Evolutionary conservation across 2,888 invertebrate species (phyloP).

Genomic region (Gari tellinella): DNA sequence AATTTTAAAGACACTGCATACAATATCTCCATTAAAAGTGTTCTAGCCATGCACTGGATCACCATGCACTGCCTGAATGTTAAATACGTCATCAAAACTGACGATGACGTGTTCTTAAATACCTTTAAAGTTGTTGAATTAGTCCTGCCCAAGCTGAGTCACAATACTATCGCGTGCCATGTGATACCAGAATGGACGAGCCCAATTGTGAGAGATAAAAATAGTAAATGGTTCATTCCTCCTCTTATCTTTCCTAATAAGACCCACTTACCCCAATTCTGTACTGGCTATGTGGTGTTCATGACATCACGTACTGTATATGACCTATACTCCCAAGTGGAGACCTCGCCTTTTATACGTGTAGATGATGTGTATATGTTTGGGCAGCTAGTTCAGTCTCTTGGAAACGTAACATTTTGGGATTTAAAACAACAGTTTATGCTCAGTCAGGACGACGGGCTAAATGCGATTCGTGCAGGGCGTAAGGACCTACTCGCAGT

Average conservation of each 20-base stretch:
- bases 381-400: constrained; percentile 65
- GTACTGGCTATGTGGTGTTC: constrained; percentile 73
- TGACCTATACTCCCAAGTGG: constrained; percentile 69
- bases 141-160: constrained; percentile 51
- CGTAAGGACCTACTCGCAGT: too few relatives aligned
- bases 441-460: constrained; percentile 86
- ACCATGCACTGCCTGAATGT: too few relatives aligned
- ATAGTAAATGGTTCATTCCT: constrained; percentile 68
- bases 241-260: constrained; percentile 42
- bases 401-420: constrained; percentile 59
- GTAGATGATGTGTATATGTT: constrained; percentile 80
- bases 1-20: too few relatives aligned
- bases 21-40: too few relatives aligned
- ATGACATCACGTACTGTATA: constrained; percentile 68
- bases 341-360: constrained; percentile 66
- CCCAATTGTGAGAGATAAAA: constrained; percentile 54
- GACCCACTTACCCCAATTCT: constrained; percentile 72
- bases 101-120: constrained; percentile 75
- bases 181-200: constrained; percentile 50
- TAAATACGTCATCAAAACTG: constrained; percentile 65
- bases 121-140: constrained; percentile 65
- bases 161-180: constrained; percentile 57
- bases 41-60: too few relatives aligned
- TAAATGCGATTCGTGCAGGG: too few relatives aligned
- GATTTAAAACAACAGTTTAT: constrained; percentile 93